A percentile compares a stretch with the other conserved stretches of the same genome.
phyloP scores from a whole-genome alignment of 2,888 invertebrate species.

The Elysia crispata region DNA sequence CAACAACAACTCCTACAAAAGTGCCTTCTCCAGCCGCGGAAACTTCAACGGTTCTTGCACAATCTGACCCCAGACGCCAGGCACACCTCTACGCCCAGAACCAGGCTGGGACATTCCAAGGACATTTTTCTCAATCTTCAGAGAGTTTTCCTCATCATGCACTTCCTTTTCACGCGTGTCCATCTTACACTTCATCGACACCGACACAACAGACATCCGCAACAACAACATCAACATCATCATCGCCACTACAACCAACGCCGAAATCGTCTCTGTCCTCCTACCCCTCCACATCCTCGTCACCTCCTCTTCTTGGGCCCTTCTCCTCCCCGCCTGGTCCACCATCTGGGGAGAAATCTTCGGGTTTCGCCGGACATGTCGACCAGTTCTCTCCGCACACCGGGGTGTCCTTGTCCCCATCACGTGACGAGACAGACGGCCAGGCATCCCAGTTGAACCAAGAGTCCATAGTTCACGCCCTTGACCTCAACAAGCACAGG shows the following conservation, averaged over 20 bases:
- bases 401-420: too few relatives aligned
- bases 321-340: neutral
- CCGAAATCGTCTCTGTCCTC: conserved; percentile 13
- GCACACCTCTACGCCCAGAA: neutral
- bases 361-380: too few relatives aligned
- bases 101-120: neutral
- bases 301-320: neutral
- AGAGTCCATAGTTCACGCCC: neutral
- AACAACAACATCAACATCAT: neutral
- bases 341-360: neutral
- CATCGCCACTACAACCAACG: neutral
- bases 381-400: too few relatives aligned
- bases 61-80: too few relatives aligned
- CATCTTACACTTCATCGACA: neutral
- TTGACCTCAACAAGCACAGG: neutral
- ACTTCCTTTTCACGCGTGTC: neutral
- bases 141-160: neutral
- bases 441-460: too few relatives aligned
- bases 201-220: neutral
- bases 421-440: too few relatives aligned
- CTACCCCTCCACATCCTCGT: neutral
- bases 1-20: too few relatives aligned
- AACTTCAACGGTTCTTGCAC: too few relatives aligned
- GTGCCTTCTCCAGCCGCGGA: too few relatives aligned
- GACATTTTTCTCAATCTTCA: neutral